phyloP scores from a whole-genome alignment of 2,113 vertebrate genomes.

The Parotia lawesii region DNA sequence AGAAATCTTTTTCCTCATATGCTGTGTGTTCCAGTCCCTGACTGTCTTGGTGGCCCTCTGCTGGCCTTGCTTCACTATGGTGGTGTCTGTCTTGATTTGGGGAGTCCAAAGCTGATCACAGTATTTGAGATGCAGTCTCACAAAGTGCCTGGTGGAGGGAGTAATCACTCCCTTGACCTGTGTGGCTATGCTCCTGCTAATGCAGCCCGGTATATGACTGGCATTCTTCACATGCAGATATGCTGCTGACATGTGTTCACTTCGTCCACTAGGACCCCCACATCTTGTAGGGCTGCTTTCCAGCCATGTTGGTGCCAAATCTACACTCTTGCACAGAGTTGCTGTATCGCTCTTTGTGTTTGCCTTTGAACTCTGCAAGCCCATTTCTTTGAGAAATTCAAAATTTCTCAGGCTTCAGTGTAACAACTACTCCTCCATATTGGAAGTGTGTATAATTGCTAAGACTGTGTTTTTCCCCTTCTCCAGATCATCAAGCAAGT shows the following conservation, averaged over 20 bases:
- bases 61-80: not conserved
- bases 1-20: not conserved
- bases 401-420: not conserved
- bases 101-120: not conserved
- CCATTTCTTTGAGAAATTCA: not conserved
- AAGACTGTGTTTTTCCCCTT: not conserved
- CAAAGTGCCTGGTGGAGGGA: not conserved
- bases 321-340: not conserved
- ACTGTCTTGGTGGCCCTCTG: not conserved
- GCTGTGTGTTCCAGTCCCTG: not conserved
- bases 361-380: not conserved
- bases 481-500: not conserved
- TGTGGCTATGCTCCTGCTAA: not conserved
- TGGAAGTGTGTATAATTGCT: not conserved
- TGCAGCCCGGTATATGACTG: not conserved
- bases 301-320: not conserved
- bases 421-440: not conserved
- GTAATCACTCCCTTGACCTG: not conserved
- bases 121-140: not conserved
- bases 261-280: not conserved
- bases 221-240: not conserved
- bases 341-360: not conserved
- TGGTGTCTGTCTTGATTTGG: not conserved
- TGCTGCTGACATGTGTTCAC: accelerated
- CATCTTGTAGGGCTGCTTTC: not conserved